Evolutionary conservation across 2,113 vertebrate genomes (phyloP).

Genomic region (Trichechus manatus): DNA sequence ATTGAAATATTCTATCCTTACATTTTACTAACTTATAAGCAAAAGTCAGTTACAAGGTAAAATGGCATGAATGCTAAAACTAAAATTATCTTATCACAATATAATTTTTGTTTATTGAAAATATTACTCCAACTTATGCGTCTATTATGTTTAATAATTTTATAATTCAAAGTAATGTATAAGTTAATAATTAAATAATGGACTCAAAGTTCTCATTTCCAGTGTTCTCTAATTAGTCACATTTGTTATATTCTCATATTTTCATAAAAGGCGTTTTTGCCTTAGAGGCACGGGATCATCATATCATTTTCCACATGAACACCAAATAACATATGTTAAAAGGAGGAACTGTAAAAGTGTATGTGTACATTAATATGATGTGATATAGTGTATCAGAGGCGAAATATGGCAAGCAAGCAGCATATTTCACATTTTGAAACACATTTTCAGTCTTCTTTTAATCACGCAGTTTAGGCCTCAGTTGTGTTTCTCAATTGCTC

Average conservation of each 20-base stretch:
- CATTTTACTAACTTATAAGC: conserved; percentile 15
- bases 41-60: background rate
- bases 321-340: conserved; percentile 49
- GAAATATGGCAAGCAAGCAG: background rate
- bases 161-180: background rate
- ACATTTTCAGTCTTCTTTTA: conserved; percentile 60
- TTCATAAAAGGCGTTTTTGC: conserved; percentile 11
- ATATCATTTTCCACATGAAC: background rate
- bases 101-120: background rate
- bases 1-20: background rate
- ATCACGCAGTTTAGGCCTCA: conserved; percentile 75
- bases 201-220: conserved; percentile 13
- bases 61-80: background rate
- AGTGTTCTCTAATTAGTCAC: background rate
- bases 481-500: conserved; percentile 60
- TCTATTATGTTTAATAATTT: background rate
- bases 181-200: conserved; percentile 31
- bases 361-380: background rate
- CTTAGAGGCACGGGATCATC: background rate
- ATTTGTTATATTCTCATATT: background rate
- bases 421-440: background rate
- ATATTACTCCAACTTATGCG: background rate
- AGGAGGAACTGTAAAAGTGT: background rate
- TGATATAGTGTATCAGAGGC: background rate
- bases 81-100: background rate